Evolutionary conservation across 2,888 invertebrate genomes (phyloP).

Genomic region (Tanytarsus gracilentus): DNA sequence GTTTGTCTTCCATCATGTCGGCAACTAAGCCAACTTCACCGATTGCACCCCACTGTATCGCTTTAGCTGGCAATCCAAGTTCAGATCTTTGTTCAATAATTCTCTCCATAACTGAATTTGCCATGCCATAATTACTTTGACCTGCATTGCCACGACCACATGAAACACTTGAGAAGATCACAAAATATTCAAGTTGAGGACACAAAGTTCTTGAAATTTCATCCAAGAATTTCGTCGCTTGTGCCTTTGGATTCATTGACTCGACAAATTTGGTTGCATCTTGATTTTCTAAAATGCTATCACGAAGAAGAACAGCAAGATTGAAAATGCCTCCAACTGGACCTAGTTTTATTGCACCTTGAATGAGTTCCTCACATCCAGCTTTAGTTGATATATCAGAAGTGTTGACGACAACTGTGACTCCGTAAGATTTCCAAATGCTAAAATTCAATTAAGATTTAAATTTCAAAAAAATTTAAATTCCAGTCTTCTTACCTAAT

Average conservation of each 20-base stretch:
- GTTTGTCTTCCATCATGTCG: slow-evolving; percentile 57
- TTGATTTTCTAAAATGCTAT: slow-evolving; percentile 70
- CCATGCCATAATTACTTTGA: slow-evolving; percentile 84
- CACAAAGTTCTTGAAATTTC: slow-evolving; percentile 51
- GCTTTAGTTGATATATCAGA: slow-evolving; percentile 14
- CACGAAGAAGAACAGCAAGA: slow-evolving; percentile 70
- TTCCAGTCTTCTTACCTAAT: slow-evolving; percentile 46
- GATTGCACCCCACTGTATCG: slow-evolving; percentile 88
- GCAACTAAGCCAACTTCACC: slow-evolving; percentile 80
- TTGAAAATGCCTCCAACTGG: slow-evolving; percentile 51
- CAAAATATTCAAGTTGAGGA: slow-evolving; percentile 59
- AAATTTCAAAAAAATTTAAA: neutral
- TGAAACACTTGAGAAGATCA: slow-evolving; percentile 84
- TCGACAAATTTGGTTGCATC: slow-evolving; percentile 56
- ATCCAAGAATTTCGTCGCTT: slow-evolving; percentile 70
- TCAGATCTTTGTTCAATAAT: slow-evolving; percentile 65
- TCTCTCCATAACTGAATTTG: slow-evolving; percentile 84
- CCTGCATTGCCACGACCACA: slow-evolving; percentile 88
- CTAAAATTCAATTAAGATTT: slow-evolving; percentile 38
- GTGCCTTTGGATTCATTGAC: slow-evolving; percentile 68
- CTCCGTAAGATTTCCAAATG: slow-evolving; percentile 63
- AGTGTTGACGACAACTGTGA: slow-evolving; percentile 54
- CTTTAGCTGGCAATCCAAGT: slow-evolving; percentile 66
- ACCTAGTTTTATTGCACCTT: slow-evolving; percentile 9
- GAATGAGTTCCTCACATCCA: slow-evolving; percentile 26